Base-by-base conservation (phyloP, 2,797 vertebrate genomes). In the Anabas testudineus region DNA sequence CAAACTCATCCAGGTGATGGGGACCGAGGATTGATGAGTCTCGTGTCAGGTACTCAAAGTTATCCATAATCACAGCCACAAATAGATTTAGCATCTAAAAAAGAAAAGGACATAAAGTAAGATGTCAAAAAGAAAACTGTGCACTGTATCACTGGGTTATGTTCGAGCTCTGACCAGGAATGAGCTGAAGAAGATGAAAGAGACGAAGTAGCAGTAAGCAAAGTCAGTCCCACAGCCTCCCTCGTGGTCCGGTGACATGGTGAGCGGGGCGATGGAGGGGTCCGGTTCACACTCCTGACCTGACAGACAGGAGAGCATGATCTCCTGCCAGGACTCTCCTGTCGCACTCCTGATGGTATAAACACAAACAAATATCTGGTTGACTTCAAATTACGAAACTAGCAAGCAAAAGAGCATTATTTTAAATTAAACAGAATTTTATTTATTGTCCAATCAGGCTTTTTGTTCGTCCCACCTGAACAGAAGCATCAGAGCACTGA, bases 41-140 rank as follows among this genome's bases (percentile, higher is more conserved):
- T 53, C 98, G 92, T 12, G 98, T 99, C 91, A 99, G 91, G 86
- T 99, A 99, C 81, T 99, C 98, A 83, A 99, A 99, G 91, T 99
- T 99, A 89, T 99, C 98, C 98, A 99, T 99, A 83, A 99, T 99
- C 83, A 99, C 98, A 1, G 98, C 98, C 84, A 99, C 98, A 0
- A 99, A 99, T 46, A 99, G 93, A 86, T 99, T 99, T 68, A 99
- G 94, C 98, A 99, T 99, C 98, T 99, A 55, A 71, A 72, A 56
- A 64, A 26, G 1, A 72, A 56, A 64, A 26, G 1, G 28, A 57
- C 7, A 55, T 1, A 10, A 4, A 21, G 2, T 18, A 39, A 49
- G 43, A 37, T 26, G 16, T 52, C 22, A 71, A 15, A 45, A 32
- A 34, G 15, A 74, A 41, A 49, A 30, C 28, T 2, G 16, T 10